Evolutionary conservation across 1,140 invertebrate genomes (phyloP), one percentile per base, ranked within the genome.

Genomic region (Ceratina calcarata): DNA sequence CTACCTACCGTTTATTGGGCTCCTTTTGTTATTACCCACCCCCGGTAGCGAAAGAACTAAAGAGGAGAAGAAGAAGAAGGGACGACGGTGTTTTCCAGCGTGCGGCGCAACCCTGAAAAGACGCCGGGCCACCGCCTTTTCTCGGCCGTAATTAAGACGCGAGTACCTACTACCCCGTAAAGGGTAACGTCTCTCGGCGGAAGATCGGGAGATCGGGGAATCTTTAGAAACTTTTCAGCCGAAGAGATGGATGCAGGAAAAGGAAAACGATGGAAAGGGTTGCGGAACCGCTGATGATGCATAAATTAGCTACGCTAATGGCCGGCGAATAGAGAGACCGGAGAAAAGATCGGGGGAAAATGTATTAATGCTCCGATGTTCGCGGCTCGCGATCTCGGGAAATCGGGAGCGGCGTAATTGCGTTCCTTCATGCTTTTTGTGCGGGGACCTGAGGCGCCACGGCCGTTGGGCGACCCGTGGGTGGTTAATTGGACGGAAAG

Each of bases 291-390:
- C 86, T 89, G 89, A 91, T 88, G 86, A 89, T 91, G 90, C 90
- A 91, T 91, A 90, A 91, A 90, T 91, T 90, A 90, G 87, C 82
- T 87, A 77, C 82, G 86, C 89, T 91, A 90, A 91, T 91, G 89
- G 89, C 76, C 64, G 73, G 32, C 66, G 65, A 81, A 89, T 83
- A 77, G 53, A 67, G 83, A 75, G 22, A 37, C 32, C 84, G 80
- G 70, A 83, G 87, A 85, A 87, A 89, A 90, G 86, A 86, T 76
- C 85, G 86, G 88, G 82, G 85, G 85, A 89, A 89, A 89, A 37
- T 37, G 32, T 89, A 89, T 90, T 90, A 90, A 89, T 88, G 87
- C 83, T 78, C 32, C 32, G 32, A 75, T 60, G 71, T 64, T 58
- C 12, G 58, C 37, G 51, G 66, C 24, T 20, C 24, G 22, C 57